phyloP scores from a whole-genome alignment of 2,113 vertebrate species.

The Natator depressus region DNA sequence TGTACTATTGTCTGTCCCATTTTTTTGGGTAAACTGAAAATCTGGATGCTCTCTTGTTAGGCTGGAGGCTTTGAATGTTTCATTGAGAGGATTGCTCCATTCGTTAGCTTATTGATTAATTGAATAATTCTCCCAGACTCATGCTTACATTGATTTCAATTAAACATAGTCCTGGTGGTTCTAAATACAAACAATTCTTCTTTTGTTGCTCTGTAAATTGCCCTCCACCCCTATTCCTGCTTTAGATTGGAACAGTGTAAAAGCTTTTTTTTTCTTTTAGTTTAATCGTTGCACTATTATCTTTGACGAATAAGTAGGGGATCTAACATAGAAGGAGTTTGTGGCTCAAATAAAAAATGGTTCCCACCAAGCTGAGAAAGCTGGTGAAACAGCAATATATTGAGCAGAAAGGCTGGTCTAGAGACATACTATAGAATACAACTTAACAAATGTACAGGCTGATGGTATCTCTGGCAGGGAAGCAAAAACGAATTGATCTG shows the following conservation, averaged over 20 bases:
- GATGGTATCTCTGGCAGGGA: background rate
- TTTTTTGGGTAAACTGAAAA: conserved; percentile 3
- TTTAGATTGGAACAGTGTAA: background rate
- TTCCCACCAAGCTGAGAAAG: background rate
- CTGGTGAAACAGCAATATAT: background rate
- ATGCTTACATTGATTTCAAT: background rate
- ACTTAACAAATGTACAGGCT: background rate
- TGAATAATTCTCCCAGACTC: conserved; percentile 5
- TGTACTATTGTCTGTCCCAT: background rate
- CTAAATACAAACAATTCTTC: conserved; percentile 15
- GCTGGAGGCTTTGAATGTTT: background rate
- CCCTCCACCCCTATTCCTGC: background rate
- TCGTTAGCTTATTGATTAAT: background rate
- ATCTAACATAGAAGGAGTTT: background rate
- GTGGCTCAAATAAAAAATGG: background rate
- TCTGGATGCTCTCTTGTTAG: background rate
- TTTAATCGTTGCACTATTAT: background rate
- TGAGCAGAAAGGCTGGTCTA: background rate
- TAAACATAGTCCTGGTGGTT: conserved; percentile 12
- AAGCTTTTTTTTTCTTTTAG: background rate
- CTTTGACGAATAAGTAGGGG: background rate
- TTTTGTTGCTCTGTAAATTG: background rate
- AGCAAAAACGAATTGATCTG: background rate
- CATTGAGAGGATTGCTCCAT: background rate
- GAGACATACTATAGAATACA: background rate